phyloP scores from a whole-genome alignment of 2,888 invertebrate species.

The Carterocephalus palaemon region DNA sequence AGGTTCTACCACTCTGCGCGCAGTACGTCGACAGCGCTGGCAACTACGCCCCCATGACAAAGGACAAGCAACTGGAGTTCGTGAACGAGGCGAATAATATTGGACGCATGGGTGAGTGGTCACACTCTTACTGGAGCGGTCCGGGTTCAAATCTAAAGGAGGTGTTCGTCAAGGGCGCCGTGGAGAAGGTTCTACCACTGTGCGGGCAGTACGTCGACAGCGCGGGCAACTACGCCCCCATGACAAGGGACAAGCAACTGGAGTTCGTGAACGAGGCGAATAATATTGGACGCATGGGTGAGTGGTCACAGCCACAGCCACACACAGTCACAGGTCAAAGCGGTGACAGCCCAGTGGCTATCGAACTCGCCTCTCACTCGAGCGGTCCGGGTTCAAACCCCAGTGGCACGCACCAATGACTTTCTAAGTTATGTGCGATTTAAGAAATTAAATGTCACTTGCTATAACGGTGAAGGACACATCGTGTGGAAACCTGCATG shows the following conservation, averaged over 20 bases:
- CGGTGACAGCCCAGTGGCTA: no score
- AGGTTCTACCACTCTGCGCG: constrained; percentile 90
- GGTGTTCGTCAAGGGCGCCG: constrained; percentile 96
- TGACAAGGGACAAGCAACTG: constrained; percentile 89
- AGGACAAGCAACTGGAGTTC: constrained; percentile 90
- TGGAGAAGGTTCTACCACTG: constrained; percentile 92
- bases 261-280: constrained; percentile 89
- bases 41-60: constrained; percentile 83
- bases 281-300: constrained; percentile 92
- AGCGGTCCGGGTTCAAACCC: no score
- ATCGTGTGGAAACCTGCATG: no score
- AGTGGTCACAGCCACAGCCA: no score
- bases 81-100: constrained; percentile 90
- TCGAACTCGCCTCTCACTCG: no score
- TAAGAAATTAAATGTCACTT: no score
- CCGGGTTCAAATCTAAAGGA: no score
- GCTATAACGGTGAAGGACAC: no score
- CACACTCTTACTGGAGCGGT: no score
- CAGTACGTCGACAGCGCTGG: constrained; percentile 88
- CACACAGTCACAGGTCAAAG: no score
- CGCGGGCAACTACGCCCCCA: constrained; percentile 83
- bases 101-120: constrained; percentile 86
- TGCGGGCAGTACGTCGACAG: constrained; percentile 88
- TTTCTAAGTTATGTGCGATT: no score
- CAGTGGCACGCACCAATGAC: no score